Evolutionary conservation across 2,113 vertebrate species (phyloP).

Genomic region (Tetrax tetrax): DNA sequence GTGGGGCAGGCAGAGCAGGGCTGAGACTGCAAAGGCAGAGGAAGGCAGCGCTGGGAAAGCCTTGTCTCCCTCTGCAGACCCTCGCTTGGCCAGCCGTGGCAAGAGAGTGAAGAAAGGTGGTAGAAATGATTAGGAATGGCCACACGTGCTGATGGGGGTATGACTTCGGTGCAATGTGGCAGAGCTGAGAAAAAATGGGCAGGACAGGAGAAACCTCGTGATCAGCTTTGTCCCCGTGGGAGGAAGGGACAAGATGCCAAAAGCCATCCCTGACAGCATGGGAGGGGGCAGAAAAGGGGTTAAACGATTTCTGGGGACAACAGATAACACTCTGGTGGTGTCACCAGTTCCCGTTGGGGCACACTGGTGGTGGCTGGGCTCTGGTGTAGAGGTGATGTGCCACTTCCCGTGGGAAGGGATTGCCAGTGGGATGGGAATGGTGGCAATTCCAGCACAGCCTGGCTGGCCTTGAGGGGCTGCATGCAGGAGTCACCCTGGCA

Average conservation of each 20-base stretch:
- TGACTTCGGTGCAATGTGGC: not conserved
- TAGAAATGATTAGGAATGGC: not conserved
- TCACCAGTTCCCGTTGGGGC: not conserved
- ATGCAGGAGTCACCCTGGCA: fast-evolving
- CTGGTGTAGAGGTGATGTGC: not conserved
- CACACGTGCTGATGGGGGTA: fast-evolving
- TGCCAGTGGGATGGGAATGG: not conserved
- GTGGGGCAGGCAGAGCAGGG: not conserved
- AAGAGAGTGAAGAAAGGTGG: not conserved
- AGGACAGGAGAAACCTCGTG: not conserved
- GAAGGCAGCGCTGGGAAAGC: not conserved
- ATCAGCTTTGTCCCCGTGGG: not conserved
- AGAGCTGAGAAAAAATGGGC: not conserved
- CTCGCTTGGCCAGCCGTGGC: not conserved
- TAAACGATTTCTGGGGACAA: not conserved
- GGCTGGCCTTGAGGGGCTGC: fast-evolving
- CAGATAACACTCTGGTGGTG: not conserved
- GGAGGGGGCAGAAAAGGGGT: not conserved
- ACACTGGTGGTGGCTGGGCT: not conserved
- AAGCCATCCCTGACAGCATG: not conserved
- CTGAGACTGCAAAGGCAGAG: not conserved
- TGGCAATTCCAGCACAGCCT: not conserved
- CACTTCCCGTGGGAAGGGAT: not conserved
- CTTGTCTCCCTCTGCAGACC: not conserved
- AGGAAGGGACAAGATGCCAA: not conserved